Conservation (phyloP, 2,113 vertebrate genomes). For the Hippopotamus amphibius region DNA sequence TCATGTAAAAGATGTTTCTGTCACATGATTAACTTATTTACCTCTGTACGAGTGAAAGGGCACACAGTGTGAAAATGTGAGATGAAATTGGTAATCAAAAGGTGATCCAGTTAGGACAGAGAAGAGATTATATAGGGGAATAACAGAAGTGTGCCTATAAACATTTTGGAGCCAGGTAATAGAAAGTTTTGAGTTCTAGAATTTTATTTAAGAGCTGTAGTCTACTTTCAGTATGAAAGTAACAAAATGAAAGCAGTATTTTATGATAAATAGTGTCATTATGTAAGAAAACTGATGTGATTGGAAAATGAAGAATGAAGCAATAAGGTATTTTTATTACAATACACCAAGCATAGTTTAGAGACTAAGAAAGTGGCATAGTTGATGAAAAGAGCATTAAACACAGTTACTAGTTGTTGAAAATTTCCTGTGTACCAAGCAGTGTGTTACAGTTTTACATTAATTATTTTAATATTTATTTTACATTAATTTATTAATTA, state of each 20-base stretch:
- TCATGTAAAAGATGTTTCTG: neutral
- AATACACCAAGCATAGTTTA: neutral
- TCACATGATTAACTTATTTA: neutral
- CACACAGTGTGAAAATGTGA: neutral
- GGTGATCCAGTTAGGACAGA: neutral
- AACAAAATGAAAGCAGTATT: constrained; percentile 43
- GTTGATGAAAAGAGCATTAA: neutral
- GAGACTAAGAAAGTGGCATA: neutral
- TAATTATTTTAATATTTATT: constrained; percentile 27
- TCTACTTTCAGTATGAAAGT: neutral
- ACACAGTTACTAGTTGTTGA: neutral
- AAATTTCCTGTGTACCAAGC: neutral
- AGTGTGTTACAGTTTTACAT: neutral
- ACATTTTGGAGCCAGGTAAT: neutral
- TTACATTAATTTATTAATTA: neutral
- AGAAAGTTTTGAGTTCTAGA: neutral
- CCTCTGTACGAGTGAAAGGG: neutral
- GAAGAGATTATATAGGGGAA: neutral
- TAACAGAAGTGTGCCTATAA: neutral
- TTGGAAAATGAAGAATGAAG: constrained; percentile 26
- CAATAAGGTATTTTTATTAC: constrained; percentile 8
- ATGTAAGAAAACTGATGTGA: neutral
- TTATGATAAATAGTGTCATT: constrained; percentile 14
- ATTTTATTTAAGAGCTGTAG: neutral
- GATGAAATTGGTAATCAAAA: neutral